phyloP scores from a whole-genome alignment of 2,888 invertebrate genomes.

The Cephus spinipes region DNA sequence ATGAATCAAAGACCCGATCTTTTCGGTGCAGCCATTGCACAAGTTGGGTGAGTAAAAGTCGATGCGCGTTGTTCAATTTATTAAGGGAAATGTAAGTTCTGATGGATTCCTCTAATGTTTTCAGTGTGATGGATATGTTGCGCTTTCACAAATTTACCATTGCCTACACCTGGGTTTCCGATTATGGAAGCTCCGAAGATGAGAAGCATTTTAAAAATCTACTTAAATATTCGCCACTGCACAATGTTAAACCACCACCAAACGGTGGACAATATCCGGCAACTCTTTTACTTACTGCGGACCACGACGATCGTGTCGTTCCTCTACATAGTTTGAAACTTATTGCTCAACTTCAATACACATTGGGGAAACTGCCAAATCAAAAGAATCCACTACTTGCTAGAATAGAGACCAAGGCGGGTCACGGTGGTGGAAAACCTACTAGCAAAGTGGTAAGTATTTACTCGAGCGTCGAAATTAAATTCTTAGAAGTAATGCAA shows the following conservation, averaged over 20 bases:
- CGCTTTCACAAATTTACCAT: constrained; percentile 98
- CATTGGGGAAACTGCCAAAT: constrained; percentile 71
- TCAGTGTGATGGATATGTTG: constrained; percentile 96
- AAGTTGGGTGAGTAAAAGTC: constrained; percentile 83
- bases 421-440: constrained; percentile 97
- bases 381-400: constrained; percentile 90
- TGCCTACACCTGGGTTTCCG: constrained; percentile 96
- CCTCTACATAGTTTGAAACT: constrained; percentile 97
- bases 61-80: not conserved
- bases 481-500: not conserved
- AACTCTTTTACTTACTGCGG: constrained; percentile 92
- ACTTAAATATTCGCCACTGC: constrained; percentile 91
- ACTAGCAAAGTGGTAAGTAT: constrained; percentile 87
- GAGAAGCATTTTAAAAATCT: constrained; percentile 88
- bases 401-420: constrained; percentile 93
- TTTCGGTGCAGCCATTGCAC: constrained; percentile 91
- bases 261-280: constrained; percentile 86
- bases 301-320: constrained; percentile 98
- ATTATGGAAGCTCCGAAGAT: constrained; percentile 93
- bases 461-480: not conserved
- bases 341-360: constrained; percentile 89
- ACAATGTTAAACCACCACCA: constrained; percentile 82
- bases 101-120: constrained; percentile 34
- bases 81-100: not conserved
- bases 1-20: constrained; percentile 95